A percentile compares a stretch with the other conserved stretches of the same genome.
Conservation (phyloP, 1,140 invertebrate genomes). For the Pentalonia nigronervosa region DNA sequence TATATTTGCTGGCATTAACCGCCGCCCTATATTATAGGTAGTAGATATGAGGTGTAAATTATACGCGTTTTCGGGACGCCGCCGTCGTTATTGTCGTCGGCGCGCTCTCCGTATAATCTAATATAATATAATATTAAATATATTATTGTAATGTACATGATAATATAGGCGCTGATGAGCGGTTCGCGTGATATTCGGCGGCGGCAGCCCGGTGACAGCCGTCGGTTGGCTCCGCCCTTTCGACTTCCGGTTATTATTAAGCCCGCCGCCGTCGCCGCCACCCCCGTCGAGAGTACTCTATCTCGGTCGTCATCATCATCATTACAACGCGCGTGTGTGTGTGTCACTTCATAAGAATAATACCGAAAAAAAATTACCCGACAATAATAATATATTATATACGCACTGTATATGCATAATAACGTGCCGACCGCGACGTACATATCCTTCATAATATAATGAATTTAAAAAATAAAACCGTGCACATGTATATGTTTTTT, state of each 20-base stretch:
- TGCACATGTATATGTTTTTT: not conserved
- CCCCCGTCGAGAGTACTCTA: not conserved
- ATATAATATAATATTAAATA: constrained; percentile 13
- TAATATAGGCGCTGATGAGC: constrained; percentile 43
- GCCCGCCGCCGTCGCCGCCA: not conserved
- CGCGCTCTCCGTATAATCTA: not conserved
- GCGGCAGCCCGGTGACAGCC: constrained; percentile 50
- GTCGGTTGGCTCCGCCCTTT: constrained; percentile 53
- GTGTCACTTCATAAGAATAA: constrained; percentile 42
- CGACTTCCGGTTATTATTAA: constrained; percentile 54
- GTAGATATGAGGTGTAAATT: constrained; percentile 1
- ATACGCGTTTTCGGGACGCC: not conserved
- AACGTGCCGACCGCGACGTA: not conserved
- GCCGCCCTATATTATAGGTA: not conserved
- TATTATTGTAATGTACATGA: not conserved
- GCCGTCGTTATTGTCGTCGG: not conserved
- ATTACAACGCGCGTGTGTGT: constrained; percentile 29
- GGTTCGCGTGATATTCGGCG: constrained; percentile 43
- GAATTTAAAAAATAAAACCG: not conserved
- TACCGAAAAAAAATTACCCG: not conserved
- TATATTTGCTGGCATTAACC: not conserved
- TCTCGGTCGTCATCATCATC: constrained; percentile 41
- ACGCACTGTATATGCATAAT: not conserved
- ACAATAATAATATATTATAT: not conserved
- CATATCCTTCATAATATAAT: constrained; percentile 14